Evolutionary conservation across 2,888 invertebrate species (phyloP).

Genomic region (Drosophila neutralis): DNA sequence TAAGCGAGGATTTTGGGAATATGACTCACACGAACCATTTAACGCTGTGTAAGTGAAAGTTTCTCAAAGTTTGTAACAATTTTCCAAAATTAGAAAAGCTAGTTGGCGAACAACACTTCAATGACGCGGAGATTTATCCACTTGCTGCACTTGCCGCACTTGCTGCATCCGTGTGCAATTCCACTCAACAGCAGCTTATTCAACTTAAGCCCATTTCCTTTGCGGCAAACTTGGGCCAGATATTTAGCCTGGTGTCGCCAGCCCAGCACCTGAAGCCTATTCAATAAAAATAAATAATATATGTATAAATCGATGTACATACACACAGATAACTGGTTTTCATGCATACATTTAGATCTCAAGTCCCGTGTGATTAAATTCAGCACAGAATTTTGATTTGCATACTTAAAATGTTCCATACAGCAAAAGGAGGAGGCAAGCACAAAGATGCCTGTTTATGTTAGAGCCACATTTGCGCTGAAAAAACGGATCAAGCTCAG

Average conservation of each 20-base stretch:
- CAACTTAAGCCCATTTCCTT: conserved; percentile 18
- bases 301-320: background rate
- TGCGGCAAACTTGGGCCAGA: conserved; percentile 14
- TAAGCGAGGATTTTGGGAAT: conserved; percentile 33
- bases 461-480: background rate
- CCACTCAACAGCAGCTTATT: conserved; percentile 8
- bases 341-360: background rate
- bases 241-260: conserved; percentile 24
- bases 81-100: background rate
- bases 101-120: background rate
- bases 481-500: background rate
- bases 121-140: conserved; percentile 22
- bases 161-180: conserved; percentile 17
- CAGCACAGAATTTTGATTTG: background rate
- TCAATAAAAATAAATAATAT: background rate
- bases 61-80: background rate
- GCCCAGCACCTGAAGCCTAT: background rate
- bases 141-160: conserved; percentile 4
- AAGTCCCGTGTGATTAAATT: background rate
- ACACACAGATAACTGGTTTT: background rate
- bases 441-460: background rate
- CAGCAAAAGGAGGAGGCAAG: background rate
- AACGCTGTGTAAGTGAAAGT: conserved; percentile 30
- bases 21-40: conserved; percentile 23
- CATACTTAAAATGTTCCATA: background rate